Percentiles rank a stretch among this genome's conserved stretches.
Evolutionary conservation across 1,140 invertebrate genomes (phyloP).

Genomic region (Aphidius ervi): DNA sequence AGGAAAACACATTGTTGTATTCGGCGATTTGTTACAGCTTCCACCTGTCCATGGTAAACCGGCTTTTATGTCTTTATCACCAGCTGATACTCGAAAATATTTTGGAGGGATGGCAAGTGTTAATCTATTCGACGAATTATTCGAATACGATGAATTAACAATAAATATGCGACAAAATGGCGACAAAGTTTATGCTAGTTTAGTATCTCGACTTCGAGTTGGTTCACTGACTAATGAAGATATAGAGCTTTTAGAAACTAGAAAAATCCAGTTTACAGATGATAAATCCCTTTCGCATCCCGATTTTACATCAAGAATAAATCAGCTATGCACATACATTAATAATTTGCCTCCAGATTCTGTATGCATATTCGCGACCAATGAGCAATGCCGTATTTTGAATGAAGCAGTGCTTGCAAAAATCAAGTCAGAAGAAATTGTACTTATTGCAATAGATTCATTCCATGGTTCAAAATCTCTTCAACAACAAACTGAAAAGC

Average conservation of each 20-base stretch:
- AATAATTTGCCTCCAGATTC: constrained; percentile 2
- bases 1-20: constrained; percentile 25
- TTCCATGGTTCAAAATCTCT: constrained; percentile 1
- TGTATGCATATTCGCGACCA: constrained; percentile 6
- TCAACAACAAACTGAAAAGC: constrained; percentile 16
- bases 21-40: constrained; percentile 35
- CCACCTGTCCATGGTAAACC: constrained; percentile 31
- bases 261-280: constrained; percentile 18
- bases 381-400: constrained; percentile 19
- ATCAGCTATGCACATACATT: background rate
- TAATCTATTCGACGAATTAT: constrained; percentile 28
- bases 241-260: constrained; percentile 18
- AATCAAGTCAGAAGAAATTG: constrained; percentile 20
- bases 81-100: too few relatives aligned
- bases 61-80: constrained; percentile 15
- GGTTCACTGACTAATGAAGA: constrained; percentile 30
- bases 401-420: constrained; percentile 23
- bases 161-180: constrained; percentile 32
- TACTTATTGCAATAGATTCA: constrained; percentile 19
- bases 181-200: constrained; percentile 24
- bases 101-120: background rate
- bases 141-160: constrained; percentile 30
- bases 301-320: background rate
- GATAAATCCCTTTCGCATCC: background rate
- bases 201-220: constrained; percentile 29